Percentiles rank a stretch among this genome's conserved stretches.
phyloP scores from a whole-genome alignment of 1,140 invertebrate genomes.

The Belonocnema kinseyi region DNA sequence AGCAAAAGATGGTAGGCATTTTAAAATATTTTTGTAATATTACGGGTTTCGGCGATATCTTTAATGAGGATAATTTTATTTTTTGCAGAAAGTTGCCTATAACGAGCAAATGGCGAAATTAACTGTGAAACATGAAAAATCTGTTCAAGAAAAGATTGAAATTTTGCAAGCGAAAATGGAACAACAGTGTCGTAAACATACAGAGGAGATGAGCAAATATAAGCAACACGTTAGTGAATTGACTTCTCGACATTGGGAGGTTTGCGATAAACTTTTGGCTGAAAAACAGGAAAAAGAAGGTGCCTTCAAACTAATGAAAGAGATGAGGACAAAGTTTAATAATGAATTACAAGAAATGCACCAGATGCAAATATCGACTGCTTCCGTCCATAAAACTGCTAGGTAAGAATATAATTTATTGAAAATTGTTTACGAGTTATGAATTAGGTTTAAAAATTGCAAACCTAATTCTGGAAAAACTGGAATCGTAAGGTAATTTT shows the following conservation, averaged over 20 bases:
- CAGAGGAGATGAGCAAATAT: conserved; percentile 77
- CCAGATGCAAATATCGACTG: background rate
- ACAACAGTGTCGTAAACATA: conserved; percentile 73
- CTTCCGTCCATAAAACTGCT: conserved; percentile 50
- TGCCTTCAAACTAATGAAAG: conserved; percentile 53
- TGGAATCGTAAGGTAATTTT: too few species aligned
- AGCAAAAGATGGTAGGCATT: conserved; percentile 69
- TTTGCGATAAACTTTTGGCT: conserved; percentile 78
- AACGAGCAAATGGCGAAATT: conserved; percentile 72
- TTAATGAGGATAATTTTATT: conserved; percentile 26
- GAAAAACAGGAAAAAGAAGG: conserved; percentile 77
- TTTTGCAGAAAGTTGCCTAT: conserved; percentile 65
- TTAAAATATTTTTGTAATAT: background rate
- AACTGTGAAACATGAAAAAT: conserved; percentile 76
- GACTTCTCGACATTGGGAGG: conserved; percentile 77
- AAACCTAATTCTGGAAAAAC: too few species aligned
- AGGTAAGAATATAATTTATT: conserved; percentile 45
- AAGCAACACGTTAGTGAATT: conserved; percentile 77
- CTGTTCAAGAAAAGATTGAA: conserved; percentile 72
- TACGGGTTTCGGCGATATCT: background rate
- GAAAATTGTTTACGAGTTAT: background rate
- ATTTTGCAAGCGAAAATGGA: conserved; percentile 70
- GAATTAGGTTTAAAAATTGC: too few species aligned
- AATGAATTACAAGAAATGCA: conserved; percentile 29
- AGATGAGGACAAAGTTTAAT: conserved; percentile 48